Conservation (phyloP, 2,888 invertebrate genomes). For the Strigamia transsilvanica region DNA sequence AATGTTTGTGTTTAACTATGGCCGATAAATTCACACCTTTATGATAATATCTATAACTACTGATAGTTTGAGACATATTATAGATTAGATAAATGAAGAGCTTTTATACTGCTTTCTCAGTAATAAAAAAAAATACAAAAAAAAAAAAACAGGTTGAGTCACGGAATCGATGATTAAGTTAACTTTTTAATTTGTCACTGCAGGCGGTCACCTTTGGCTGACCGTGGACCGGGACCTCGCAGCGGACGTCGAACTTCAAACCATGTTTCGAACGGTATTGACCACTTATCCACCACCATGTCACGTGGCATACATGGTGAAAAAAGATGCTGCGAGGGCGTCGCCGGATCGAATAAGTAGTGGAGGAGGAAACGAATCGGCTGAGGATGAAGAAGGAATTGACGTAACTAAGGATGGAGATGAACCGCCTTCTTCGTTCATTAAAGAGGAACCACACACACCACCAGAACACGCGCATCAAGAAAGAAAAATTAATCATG, state of each 20-base stretch:
- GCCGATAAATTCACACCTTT: slow-evolving; percentile 15
- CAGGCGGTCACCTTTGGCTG: slow-evolving; percentile 51
- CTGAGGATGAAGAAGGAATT: slow-evolving; percentile 1
- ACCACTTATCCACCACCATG: slow-evolving; percentile 10
- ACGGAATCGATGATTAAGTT: slow-evolving; percentile 6
- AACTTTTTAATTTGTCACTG: neutral
- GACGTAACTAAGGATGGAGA: neutral
- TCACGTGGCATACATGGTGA: neutral
- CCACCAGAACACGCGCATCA: slow-evolving; percentile 34
- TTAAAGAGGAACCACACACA: slow-evolving; percentile 43
- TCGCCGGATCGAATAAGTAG: neutral
- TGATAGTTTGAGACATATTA: slow-evolving; percentile 5
- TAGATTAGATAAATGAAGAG: slow-evolving; percentile 1
- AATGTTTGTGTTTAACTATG: slow-evolving; percentile 19
- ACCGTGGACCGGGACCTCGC: slow-evolving; percentile 50
- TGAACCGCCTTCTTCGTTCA: neutral
- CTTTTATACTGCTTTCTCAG: neutral
- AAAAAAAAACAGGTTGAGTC: slow-evolving; percentile 5
- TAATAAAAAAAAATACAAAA: neutral
- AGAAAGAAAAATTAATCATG: slow-evolving; percentile 12
- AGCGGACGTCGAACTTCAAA: slow-evolving; percentile 25
- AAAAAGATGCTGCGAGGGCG: neutral
- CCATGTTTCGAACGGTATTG: slow-evolving; percentile 50
- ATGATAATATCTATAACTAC: slow-evolving; percentile 26
- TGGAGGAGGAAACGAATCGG: slow-evolving; percentile 10